phyloP scores from a whole-genome alignment of 2,888 invertebrate genomes.

The Erpobdella octoculata region DNA sequence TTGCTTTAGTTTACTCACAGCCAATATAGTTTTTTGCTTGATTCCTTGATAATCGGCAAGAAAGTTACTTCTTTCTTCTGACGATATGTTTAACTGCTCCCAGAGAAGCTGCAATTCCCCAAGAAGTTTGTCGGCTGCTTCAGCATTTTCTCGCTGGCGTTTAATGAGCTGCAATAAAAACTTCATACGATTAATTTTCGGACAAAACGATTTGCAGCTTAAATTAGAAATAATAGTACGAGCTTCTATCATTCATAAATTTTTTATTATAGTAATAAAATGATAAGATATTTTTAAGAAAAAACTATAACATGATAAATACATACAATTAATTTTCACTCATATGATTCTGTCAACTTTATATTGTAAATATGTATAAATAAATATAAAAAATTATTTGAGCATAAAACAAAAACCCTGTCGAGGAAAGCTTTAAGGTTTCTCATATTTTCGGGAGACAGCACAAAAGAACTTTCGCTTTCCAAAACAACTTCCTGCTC shows the following conservation, averaged over 20 bases:
- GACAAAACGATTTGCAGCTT: neutral
- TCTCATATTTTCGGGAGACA: constrained; percentile 17
- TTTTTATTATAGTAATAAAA: too few relatives aligned
- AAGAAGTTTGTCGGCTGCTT: neutral
- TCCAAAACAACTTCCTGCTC: constrained; percentile 22
- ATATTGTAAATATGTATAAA: neutral
- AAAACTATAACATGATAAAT: neutral
- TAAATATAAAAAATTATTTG: neutral
- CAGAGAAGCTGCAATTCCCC: neutral
- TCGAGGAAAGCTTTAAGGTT: constrained; percentile 18
- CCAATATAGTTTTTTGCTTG: constrained; percentile 20
- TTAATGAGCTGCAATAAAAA: neutral
- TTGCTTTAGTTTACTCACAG: neutral
- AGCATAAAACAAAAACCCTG: neutral
- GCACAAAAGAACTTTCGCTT: neutral
- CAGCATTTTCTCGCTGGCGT: neutral
- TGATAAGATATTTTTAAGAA: neutral
- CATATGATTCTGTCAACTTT: neutral
- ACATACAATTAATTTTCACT: neutral
- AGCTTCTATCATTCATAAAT: too few relatives aligned
- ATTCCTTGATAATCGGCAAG: constrained; percentile 7
- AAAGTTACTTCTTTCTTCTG: constrained; percentile 11
- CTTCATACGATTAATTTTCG: neutral
- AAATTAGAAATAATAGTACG: neutral
- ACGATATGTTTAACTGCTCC: constrained; percentile 13